These are phyloP conservation scores for Anoura caudifer DNA, from an alignment of 2,113 vertebrate genomes.

Conservation along the genomic window DNA sequence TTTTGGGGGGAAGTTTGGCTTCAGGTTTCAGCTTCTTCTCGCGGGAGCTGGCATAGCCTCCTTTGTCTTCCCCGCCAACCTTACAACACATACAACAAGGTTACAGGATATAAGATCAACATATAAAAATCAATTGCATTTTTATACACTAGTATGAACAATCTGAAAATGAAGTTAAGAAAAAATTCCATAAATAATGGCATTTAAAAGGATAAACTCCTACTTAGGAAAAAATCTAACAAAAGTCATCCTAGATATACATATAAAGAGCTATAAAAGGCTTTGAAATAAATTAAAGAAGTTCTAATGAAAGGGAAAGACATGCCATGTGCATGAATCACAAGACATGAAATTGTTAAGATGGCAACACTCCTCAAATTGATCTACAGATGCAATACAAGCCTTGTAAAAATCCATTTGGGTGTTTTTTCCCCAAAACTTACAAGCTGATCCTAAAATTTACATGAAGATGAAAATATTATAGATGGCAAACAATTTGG, in stretches of 20 bases:
- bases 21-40: no score
- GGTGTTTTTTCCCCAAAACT: not conserved
- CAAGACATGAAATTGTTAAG: not conserved
- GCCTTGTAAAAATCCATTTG: not conserved
- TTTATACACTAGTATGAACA: not conserved
- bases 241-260: not conserved
- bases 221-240: not conserved
- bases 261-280: not conserved
- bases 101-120: not conserved
- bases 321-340: not conserved
- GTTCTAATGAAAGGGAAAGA: not conserved
- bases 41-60: no score
- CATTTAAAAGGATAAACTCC: not conserved
- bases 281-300: not conserved
- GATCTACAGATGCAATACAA: not conserved
- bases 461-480: not conserved
- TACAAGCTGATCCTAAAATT: not conserved
- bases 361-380: not conserved
- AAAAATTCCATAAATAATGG: not conserved
- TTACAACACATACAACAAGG: not conserved
- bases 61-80: no score
- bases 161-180: not conserved
- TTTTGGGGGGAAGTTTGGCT: no score
- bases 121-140: not conserved
- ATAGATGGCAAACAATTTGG: not conserved